Conservation (phyloP, 2,797 vertebrate genomes). For the Acanthis flammea region DNA sequence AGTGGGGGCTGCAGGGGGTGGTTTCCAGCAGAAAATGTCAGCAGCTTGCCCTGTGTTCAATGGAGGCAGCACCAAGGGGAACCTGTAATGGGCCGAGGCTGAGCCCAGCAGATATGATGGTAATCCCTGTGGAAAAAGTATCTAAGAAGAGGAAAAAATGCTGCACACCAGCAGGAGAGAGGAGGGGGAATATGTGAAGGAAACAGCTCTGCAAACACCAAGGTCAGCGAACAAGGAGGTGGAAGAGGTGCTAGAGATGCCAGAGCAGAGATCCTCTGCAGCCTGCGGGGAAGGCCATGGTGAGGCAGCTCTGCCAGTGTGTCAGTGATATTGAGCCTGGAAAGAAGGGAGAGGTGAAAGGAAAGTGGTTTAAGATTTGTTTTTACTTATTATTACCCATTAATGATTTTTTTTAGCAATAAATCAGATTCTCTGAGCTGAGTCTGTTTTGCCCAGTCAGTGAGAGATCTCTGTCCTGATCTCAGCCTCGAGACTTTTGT, state of each 20-base stretch:
- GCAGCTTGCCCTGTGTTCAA: not conserved
- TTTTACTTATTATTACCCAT: not conserved
- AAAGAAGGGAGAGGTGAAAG: not conserved
- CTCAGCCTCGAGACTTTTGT: fast-evolving
- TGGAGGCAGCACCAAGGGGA: not conserved
- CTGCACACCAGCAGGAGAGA: not conserved
- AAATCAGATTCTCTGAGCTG: not conserved
- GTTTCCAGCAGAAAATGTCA: not conserved
- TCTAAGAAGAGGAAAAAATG: not conserved
- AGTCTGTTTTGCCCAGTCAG: not conserved
- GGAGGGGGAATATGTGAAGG: not conserved
- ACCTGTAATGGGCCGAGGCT: fast-evolving
- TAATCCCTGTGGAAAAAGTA: fast-evolving
- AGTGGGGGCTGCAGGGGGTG: not conserved
- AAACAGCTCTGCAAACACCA: not conserved
- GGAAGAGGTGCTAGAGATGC: not conserved
- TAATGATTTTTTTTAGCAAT: not conserved
- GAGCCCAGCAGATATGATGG: fast-evolving
- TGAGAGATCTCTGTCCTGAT: not conserved
- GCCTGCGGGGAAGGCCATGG: too few species aligned
- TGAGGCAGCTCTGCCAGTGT: not conserved
- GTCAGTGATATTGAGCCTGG: not conserved
- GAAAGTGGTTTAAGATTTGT: not conserved
- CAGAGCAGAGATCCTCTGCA: not conserved
- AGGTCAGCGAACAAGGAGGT: not conserved